phyloP scores from a whole-genome alignment of 2,888 invertebrate genomes.

The Drosophila mimica region DNA sequence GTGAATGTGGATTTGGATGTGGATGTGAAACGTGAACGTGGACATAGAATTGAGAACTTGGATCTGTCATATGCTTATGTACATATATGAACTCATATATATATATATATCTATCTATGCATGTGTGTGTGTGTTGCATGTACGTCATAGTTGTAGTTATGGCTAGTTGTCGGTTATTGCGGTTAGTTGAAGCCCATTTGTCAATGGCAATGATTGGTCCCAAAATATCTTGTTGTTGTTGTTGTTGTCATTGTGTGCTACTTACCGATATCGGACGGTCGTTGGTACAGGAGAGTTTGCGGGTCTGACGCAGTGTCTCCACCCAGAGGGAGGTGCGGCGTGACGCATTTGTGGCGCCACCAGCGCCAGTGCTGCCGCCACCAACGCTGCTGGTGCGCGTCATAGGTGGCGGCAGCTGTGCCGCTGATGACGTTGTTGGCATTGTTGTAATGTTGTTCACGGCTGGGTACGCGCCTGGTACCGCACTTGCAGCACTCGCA shows the following conservation, averaged over 20 bases:
- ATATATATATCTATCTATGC: neutral
- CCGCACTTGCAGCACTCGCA: neutral
- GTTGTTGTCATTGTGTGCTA: conserved; percentile 11
- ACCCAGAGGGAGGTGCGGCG: conserved; percentile 76
- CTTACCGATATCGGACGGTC: conserved; percentile 71
- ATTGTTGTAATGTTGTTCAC: conserved; percentile 31
- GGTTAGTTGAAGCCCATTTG: conserved; percentile 29
- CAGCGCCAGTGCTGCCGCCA: conserved; percentile 24
- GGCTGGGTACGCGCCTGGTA: conserved; percentile 33
- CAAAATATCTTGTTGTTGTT: conserved; percentile 1
- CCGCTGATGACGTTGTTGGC: conserved; percentile 36
- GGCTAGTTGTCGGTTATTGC: conserved; percentile 3
- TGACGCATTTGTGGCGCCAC: conserved; percentile 52
- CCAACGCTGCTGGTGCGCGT: conserved; percentile 71
- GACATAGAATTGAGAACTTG: conserved; percentile 18
- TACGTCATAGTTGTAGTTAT: conserved; percentile 39
- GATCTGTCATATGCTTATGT: conserved; percentile 12
- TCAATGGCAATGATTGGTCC: conserved; percentile 26
- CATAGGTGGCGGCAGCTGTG: conserved; percentile 39
- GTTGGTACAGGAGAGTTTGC: conserved; percentile 67
- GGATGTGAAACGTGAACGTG: conserved; percentile 3
- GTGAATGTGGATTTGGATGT: conserved; percentile 8
- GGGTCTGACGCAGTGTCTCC: conserved; percentile 72
- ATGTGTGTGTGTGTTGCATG: neutral
- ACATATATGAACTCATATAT: neutral